phyloP scores from a whole-genome alignment of 1,140 invertebrate genomes.

The Pseudomyrmex flavicornis region DNA sequence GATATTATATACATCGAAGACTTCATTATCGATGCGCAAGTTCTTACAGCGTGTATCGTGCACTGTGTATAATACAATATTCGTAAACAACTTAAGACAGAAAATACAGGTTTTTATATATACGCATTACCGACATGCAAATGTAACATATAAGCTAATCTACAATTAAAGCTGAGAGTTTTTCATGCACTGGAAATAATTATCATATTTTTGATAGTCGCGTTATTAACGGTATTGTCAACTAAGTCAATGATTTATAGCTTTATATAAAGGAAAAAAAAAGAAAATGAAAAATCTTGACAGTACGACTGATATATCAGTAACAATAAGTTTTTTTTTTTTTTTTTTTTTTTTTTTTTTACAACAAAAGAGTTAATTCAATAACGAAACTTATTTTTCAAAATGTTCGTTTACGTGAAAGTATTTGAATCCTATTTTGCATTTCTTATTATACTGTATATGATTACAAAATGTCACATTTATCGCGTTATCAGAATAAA shows the following conservation, averaged over 20 bases:
- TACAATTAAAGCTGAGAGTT: conserved; percentile 50
- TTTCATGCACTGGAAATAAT: conserved; percentile 26
- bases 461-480: no score
- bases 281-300: neutral
- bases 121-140: conserved; percentile 50
- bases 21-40: neutral
- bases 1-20: no score
- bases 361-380: neutral
- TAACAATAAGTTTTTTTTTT: no score
- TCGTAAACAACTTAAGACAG: conserved; percentile 46
- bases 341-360: no score
- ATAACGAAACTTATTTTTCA: neutral
- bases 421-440: no score
- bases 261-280: no score
- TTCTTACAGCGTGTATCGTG: conserved; percentile 34
- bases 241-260: neutral
- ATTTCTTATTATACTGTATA: no score
- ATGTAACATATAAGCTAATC: conserved; percentile 43
- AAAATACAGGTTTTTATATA: conserved; percentile 11
- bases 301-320: neutral
- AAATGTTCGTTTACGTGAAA: no score
- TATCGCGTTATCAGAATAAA: no score
- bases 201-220: neutral
- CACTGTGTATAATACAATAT: conserved; percentile 24
- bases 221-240: neutral